Conservation (phyloP, 2,888 invertebrate species). For the Scelioninae gen. 2 region DNA sequence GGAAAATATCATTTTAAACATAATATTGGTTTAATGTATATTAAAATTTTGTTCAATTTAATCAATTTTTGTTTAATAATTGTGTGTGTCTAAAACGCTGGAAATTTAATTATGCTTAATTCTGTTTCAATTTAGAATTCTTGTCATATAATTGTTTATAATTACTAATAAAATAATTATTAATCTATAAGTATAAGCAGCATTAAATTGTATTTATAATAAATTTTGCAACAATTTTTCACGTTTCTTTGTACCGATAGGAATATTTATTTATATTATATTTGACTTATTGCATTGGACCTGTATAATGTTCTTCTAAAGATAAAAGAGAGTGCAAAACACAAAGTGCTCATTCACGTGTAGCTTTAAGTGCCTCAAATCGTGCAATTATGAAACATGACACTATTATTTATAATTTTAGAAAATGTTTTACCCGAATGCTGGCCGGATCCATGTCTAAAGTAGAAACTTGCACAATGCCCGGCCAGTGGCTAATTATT, state of each 20-base stretch:
- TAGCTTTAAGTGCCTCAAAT: conserved; percentile 12
- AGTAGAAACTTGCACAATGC: conserved; percentile 33
- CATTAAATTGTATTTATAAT: too few species aligned
- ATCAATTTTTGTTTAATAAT: too few species aligned
- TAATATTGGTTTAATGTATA: too few species aligned
- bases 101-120: too few species aligned
- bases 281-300: not conserved
- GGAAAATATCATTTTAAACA: too few species aligned
- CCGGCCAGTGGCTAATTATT: conserved; percentile 46
- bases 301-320: not conserved
- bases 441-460: conserved; percentile 2
- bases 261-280: not conserved
- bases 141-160: too few species aligned
- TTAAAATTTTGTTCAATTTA: too few species aligned
- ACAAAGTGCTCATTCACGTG: conserved; percentile 15
- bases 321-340: not conserved
- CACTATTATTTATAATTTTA: conserved; percentile 31
- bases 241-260: too few species aligned
- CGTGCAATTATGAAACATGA: conserved; percentile 34
- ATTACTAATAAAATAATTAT: not conserved
- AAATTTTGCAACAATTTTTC: too few species aligned
- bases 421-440: conserved; percentile 7
- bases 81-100: too few species aligned
- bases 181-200: too few species aligned
- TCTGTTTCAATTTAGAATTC: too few species aligned